Base-by-base conservation (phyloP, 2,888 invertebrate species). In the Diadegma fenestrale region DNA sequence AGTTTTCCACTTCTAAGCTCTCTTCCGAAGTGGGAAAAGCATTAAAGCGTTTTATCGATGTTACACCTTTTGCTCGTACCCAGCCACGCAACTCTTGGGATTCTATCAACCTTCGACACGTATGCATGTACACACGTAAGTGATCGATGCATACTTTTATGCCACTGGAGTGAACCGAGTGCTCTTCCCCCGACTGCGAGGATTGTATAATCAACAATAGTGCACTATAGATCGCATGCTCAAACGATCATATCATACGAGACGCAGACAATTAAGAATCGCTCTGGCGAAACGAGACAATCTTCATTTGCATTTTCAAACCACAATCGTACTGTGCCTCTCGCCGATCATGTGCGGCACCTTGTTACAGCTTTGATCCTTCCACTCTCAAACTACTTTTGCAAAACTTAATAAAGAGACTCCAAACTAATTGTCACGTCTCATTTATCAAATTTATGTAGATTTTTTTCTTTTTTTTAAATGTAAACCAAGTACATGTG, bases 1-100 rank as follows among this genome's bases (percentile, higher is more conserved):
- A 71, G 48, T 63, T 79, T 79, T 33, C 63, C 37, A 17, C 19
- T 54, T 63, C 19, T 37, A 71, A 45, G 58, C 43, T 78, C 43
- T 78, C 58, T 43, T n/a, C 14, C 26, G 33, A 43, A 41, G 19
- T 19, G 12, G 37, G 6, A 54, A 33, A 41, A 33, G 45, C 68
- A 58, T 48, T 48, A 10, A n/a, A 48, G 68, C 43, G 26, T 37
- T 17, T 77, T 41, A 71, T 48, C 79, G 26, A 63, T 79, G 71
- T 71, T 71, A 48, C 37, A 37, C 63, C 7, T 12, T n/a, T 64
- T 48, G 26, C 48, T 63, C 48, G 17, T 79, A 22, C 19, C 26
- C 63, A 37, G 19, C n/a, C 61, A 61, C n/a, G 63, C 79, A 79
- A 41, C 68, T 58, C 37, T 8, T 37, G 12, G 43, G 10, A 30